A percentile compares a stretch with the other conserved stretches of the same genome.
phyloP scores from a whole-genome alignment of 2,888 invertebrate genomes.

The Drosophila peninsularis region DNA sequence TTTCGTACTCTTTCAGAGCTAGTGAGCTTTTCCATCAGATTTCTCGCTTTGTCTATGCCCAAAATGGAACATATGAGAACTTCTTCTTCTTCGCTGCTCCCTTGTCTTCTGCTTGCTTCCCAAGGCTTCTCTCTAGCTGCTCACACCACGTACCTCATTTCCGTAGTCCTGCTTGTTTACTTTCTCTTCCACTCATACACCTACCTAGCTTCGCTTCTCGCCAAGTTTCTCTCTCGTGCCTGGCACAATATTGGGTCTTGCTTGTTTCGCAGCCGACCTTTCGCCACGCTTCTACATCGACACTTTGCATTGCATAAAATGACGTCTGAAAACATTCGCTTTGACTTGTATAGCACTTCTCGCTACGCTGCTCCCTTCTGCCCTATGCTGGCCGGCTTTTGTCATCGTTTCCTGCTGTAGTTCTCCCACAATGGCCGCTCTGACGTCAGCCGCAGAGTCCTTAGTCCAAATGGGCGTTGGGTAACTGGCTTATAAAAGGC shows the following conservation, averaged over 20 bases:
- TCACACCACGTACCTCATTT: background rate
- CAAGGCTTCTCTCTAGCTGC: too few relatives aligned
- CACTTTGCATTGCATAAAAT: conserved; percentile 9
- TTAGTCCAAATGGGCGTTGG: conserved; percentile 23
- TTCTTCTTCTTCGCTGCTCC: background rate
- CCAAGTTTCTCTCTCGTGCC: background rate
- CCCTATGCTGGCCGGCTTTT: background rate
- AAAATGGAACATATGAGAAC: background rate
- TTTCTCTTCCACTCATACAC: too few relatives aligned
- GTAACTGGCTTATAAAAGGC: conserved; percentile 39
- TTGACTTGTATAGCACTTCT: background rate
- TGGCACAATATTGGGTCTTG: background rate
- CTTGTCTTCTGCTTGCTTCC: background rate
- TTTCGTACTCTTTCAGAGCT: too few relatives aligned
- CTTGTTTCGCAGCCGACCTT: background rate
- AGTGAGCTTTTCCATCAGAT: too few relatives aligned
- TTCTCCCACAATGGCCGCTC: conserved; percentile 3
- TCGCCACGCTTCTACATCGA: background rate
- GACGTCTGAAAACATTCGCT: conserved; percentile 6
- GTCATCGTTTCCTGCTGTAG: conserved; percentile 2
- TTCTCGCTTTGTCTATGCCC: too few relatives aligned
- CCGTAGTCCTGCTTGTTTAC: background rate
- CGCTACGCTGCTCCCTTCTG: conserved; percentile 9
- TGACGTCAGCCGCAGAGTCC: conserved; percentile 29
- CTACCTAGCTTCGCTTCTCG: background rate